Base-by-base conservation (phyloP, 1,140 invertebrate genomes). In the Drosophila suzukii region DNA sequence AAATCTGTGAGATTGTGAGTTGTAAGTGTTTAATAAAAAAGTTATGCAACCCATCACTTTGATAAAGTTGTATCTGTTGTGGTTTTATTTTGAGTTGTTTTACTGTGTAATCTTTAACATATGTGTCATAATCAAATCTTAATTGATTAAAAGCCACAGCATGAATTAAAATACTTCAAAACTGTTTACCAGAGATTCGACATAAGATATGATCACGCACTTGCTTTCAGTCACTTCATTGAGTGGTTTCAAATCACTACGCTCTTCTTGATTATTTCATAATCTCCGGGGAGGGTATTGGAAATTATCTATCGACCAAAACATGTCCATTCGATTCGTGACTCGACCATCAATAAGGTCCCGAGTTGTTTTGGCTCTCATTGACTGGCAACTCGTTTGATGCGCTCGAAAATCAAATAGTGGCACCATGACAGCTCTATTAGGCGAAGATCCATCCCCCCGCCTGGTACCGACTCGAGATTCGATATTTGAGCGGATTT, bases 361-460 rank as follows among this genome's bases (percentile, higher is more conserved):
- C 30, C 20, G 36, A 53, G 11, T 17, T 51, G 20, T 20, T 20
- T 65, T 65, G 6, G 59, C 44, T 49, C 63, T 39, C 43, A 66
- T 66, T 46, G 20, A 47, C 17, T 51, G 27, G 46, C 34, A 30
- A 68, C 30, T 44, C 20, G 32, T 54, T 67, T 67, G 47, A 27
- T 20, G 36, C 38, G 60, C 15, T 24, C 13, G 30, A 30, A 51
- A 39, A n/a, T 17, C 36, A 41, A 30, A 38, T 8, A 41, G 30
- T 11, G 38, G 65, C 67, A 36, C 49, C 51, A 70, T 57, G 68
- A 58, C 53, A 71, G 11, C 13, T 43, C 44, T 30, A 71, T 71
- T 71, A 68, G 65, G 15, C 6, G 15, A 20, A n/a, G 2, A 0
- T 15, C 6, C 34, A 27, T 10, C 27, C 60, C 36, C 60, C 41